phyloP scores from a whole-genome alignment of 2,797 vertebrate genomes.

The Podarcis lilfordi region DNA sequence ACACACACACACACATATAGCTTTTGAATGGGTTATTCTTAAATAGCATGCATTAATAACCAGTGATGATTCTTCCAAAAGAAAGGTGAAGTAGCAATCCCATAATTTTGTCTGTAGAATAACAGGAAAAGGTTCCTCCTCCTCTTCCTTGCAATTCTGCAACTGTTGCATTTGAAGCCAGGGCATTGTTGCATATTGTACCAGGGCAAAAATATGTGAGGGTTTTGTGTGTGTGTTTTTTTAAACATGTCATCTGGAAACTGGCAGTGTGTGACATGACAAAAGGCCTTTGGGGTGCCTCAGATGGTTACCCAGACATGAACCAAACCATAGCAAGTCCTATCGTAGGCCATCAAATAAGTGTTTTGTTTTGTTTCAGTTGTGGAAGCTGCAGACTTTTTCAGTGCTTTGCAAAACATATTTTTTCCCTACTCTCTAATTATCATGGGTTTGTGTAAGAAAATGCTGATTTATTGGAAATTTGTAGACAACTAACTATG shows the following conservation, averaged over 20 bases:
- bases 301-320: background rate
- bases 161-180: constrained; percentile 30
- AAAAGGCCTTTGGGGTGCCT: background rate
- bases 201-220: background rate
- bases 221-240: background rate
- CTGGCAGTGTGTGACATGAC: background rate
- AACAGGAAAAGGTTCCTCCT: constrained; percentile 49
- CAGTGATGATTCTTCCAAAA: background rate
- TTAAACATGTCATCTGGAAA: background rate
- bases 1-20: too few relatives aligned
- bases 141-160: constrained; percentile 30
- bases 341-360: background rate
- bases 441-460: background rate
- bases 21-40: background rate
- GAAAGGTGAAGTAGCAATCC: background rate
- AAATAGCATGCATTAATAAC: background rate
- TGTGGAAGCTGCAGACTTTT: background rate
- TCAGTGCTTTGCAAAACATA: background rate
- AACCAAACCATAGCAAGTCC: background rate
- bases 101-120: constrained; percentile 33
- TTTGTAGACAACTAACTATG: constrained; percentile 20
- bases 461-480: constrained; percentile 11
- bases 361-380: background rate
- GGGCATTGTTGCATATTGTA: background rate
- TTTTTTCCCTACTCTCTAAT: background rate